Conservation (phyloP, 2,797 vertebrate species). For the Phoeniculus purpureus region DNA sequence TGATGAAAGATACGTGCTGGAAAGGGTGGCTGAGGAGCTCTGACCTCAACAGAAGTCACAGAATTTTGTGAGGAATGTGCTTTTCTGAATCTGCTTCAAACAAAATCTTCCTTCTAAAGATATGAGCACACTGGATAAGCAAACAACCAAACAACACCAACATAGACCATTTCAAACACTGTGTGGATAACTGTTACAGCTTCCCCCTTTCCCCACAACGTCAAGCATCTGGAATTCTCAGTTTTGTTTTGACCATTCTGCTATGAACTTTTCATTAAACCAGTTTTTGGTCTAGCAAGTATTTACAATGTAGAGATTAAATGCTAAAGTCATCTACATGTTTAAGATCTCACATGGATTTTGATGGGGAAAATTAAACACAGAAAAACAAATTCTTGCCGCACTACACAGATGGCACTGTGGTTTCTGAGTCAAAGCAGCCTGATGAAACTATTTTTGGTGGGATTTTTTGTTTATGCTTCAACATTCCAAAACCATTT, state of each 20-base stretch:
- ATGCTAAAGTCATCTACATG: not conserved
- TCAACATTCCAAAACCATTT: not conserved
- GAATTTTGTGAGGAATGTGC: constrained; percentile 12
- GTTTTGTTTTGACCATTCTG: not conserved
- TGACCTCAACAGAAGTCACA: constrained; percentile 3
- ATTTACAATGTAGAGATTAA: not conserved
- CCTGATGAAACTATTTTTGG: not conserved
- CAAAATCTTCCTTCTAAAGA: not conserved
- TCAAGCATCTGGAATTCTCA: not conserved
- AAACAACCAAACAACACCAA: not conserved
- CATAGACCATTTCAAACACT: not conserved
- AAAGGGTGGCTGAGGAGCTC: not conserved
- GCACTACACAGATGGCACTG: not conserved
- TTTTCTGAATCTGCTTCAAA: not conserved
- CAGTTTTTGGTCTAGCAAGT: not conserved
- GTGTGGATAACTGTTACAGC: not conserved
- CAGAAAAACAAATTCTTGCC: constrained; percentile 29
- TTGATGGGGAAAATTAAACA: not conserved
- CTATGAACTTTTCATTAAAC: not conserved
- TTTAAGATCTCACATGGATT: not conserved
- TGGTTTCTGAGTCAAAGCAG: not conserved
- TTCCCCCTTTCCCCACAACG: not conserved
- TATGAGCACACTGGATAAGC: not conserved
- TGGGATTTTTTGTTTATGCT: not conserved
- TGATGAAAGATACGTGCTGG: not conserved